Evolutionary conservation across 2,888 invertebrate genomes (phyloP), one percentile per base, ranked within the genome.

Genomic region (Nipponacmea schrenckii): DNA sequence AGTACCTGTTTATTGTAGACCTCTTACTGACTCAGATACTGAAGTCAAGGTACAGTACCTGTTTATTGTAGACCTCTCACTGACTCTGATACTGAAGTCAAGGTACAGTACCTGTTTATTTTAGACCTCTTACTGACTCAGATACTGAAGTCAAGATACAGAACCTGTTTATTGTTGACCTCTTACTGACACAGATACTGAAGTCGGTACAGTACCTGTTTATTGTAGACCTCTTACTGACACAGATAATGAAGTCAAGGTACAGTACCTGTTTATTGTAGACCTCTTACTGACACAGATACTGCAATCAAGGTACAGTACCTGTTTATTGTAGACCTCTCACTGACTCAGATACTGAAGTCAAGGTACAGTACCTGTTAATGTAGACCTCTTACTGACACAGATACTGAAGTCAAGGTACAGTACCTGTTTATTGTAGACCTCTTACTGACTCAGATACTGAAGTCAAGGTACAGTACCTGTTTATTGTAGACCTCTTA

Each of bases 161-260:
- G 94, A 96, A 62, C 96, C 96, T 15, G 94, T 96, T 69, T 96
- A 96, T 89, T 96, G 96, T 90, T 93, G 98, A 84, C 98, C 99
- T 0, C 91, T 99, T 80, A 75, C 86, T 73, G 98, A 98, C 89
- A 94, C 94, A 72, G 96, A 96, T 85, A 94, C 95, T 0, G 95
- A 95, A 74, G 95, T 98, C 94, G 31, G 31, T 31, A 31, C 95
- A 17, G 94, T 96, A 62, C 96, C 96, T 15, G 94, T 96, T 69
- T 96, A 96, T 89, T 96, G 96, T 90, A 93, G 98, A 84, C 98
- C 99, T 0, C 91, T 99, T 80, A 75, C 86, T 73, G 98, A 98
- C 89, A 94, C 94, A 72, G 96, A 96, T 85, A 94, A 95, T 0
- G 95, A 95, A 74, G 95, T 98, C 94, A 96, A 96, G 90, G 93